These are phyloP conservation scores for Triplophysa bombifrons DNA, from an alignment of 2,797 vertebrate species.

Conservation along the genomic window DNA sequence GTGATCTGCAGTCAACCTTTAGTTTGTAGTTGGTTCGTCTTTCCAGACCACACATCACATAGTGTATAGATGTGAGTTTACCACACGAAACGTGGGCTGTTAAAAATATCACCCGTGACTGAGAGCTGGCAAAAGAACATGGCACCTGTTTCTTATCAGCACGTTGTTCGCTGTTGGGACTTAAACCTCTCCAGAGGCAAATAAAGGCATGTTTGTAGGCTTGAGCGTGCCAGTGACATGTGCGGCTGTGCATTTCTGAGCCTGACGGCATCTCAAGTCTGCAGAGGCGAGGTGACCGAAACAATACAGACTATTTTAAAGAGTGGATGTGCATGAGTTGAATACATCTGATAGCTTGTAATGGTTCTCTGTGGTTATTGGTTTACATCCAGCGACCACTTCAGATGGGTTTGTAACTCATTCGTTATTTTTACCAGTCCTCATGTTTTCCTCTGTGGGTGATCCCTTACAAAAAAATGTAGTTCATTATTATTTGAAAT, in stretches of 20 bases:
- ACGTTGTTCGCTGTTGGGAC: constrained; percentile 13
- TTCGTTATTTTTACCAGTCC: too few species aligned
- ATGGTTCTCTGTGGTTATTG: background rate
- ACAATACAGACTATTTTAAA: constrained; percentile 23
- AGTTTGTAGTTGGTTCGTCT: constrained; percentile 10
- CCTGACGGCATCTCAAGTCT: background rate
- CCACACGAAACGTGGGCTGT: constrained; percentile 2
- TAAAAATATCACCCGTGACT: constrained; percentile 54
- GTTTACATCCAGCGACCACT: too few species aligned
- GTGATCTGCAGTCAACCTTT: constrained; percentile 7
- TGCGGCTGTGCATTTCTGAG: constrained; percentile 29
- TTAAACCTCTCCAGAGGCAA: constrained; percentile 54
- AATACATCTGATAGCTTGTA: constrained; percentile 4
- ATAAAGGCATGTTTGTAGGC: constrained; percentile 58
- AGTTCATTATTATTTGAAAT: too few species aligned
- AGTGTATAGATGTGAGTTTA: background rate
- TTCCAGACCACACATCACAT: background rate
- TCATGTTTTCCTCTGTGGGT: too few species aligned
- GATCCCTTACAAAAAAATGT: too few species aligned
- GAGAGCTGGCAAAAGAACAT: constrained; percentile 31
- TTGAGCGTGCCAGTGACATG: constrained; percentile 59
- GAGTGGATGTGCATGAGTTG: constrained; percentile 5
- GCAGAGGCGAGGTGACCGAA: background rate
- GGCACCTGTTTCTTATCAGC: constrained; percentile 32
- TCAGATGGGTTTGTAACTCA: too few species aligned